A percentile compares a stretch with the other conserved stretches of the same genome.
Evolutionary conservation across 2,888 invertebrate species (phyloP).

Genomic region (Subacronicta megacephala): DNA sequence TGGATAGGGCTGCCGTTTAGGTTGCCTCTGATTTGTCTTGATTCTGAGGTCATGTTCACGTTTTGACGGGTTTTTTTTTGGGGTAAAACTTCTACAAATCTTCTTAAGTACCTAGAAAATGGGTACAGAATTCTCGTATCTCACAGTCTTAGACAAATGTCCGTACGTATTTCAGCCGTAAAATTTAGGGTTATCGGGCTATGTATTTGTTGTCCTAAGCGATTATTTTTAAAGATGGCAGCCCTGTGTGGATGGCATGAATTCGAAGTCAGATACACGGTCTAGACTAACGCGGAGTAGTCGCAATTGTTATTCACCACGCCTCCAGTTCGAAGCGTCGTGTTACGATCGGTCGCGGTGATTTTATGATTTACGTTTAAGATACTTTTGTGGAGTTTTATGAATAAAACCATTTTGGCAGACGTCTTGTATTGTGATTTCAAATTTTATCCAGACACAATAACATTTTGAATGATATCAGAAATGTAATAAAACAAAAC

Average conservation of each 20-base stretch:
- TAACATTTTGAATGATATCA: conserved; percentile 7
- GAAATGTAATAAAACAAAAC: conserved; percentile 12
- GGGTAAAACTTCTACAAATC: background rate
- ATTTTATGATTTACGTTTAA: conserved; percentile 39
- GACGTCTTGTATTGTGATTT: conserved; percentile 9
- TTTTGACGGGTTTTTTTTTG: too few relatives aligned
- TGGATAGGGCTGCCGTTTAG: background rate
- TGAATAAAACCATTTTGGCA: conserved; percentile 23
- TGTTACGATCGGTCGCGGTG: conserved; percentile 22
- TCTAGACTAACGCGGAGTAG: conserved; percentile 39
- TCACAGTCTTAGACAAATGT: too few relatives aligned
- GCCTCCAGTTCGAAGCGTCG: conserved; percentile 14
- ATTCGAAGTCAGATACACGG: conserved; percentile 24
- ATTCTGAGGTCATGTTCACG: too few relatives aligned
- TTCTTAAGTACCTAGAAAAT: background rate
- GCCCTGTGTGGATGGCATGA: conserved; percentile 11
- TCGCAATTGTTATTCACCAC: conserved; percentile 43
- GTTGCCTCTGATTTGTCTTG: background rate
- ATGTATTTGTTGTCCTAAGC: background rate
- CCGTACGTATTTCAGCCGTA: too few relatives aligned
- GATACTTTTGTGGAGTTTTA: conserved; percentile 34
- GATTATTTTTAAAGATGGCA: background rate
- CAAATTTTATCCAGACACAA: conserved; percentile 3
- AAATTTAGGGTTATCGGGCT: background rate
- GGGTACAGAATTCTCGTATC: background rate